Conservation (phyloP, 2,888 invertebrate genomes). For the Pantelozetes paolii region DNA sequence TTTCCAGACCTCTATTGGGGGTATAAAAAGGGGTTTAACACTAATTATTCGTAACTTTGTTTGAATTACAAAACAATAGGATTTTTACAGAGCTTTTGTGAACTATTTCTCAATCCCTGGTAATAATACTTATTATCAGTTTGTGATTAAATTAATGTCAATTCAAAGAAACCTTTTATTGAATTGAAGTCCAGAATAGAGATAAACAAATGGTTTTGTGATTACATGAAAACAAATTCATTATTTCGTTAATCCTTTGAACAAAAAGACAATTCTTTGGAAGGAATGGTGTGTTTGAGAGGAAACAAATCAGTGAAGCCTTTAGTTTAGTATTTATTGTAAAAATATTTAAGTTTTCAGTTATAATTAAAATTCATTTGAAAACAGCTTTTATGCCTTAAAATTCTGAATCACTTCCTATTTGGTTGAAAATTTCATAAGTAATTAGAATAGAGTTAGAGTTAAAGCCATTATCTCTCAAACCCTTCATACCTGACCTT, state of each 20-base stretch:
- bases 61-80: too few species aligned
- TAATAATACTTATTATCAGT: background rate
- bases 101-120: background rate
- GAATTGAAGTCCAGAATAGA: background rate
- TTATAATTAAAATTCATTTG: constrained; percentile 6
- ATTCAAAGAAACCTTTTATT: background rate
- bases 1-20: too few species aligned
- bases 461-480: background rate
- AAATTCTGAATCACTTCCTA: constrained; percentile 1
- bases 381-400: background rate
- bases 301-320: constrained; percentile 8
- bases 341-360: background rate
- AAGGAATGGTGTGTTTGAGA: background rate
- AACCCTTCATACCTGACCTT: constrained; percentile 9
- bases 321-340: background rate
- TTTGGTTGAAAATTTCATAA: background rate
- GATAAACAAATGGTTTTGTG: background rate
- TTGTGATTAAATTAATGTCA: background rate
- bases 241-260: background rate
- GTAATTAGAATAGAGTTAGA: constrained; percentile 9
- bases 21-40: too few species aligned
- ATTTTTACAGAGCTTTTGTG: background rate
- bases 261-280: background rate
- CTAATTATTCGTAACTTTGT: too few species aligned
- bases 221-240: background rate